Evolutionary conservation across 2,113 vertebrate genomes (phyloP), one percentile per base, ranked within the genome.

Genomic region (Eretmochelys imbricata): DNA sequence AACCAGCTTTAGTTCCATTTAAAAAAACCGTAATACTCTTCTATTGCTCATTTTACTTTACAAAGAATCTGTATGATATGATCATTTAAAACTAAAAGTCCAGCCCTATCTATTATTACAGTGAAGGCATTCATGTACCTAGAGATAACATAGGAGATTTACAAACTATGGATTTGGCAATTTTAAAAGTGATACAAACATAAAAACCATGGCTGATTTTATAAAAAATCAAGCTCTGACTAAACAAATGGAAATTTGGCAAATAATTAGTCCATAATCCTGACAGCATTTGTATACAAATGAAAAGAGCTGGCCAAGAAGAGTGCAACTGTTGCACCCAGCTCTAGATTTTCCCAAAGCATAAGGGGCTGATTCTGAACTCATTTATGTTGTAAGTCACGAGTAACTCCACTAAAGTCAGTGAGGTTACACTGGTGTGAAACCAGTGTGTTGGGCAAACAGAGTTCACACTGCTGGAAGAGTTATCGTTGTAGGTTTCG

Each of bases 211-310:
- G 62, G 35, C 6, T 85, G 78, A 91, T 82, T 84, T 84, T 91
- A 91, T 95, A 91, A 88, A 94, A 95, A 89, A 96, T 93, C 94
- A 96, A 78, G 92, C 88, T 29, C 93, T 92, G 83, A 89, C 89
- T 94, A 90, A 96, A 69, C 87, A 94, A 69, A 59, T 85, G 93
- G 95, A 97, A 96, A 93, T 79, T 91, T 94, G 93, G 84, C 82
- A 92, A 86, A 55, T 55, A 89, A 62, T 69, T 82, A 46, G 35
- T 87, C 19, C 29, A 89, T 16, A 62, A 62, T 31, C 59, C 59
- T 59, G 27, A 31, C 57, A 31, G 57, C 79, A 16, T 85, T 84
- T 50, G 31, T 82, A 80, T 69, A 84, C 69, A 25, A 31, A 35
- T 62, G 29, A 35, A 16, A 62, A 35, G 29, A 35, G 31, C 59